These are phyloP conservation scores for Hyles euphorbiae DNA, from an alignment of 1,140 invertebrate species.

Conservation along the genomic window DNA sequence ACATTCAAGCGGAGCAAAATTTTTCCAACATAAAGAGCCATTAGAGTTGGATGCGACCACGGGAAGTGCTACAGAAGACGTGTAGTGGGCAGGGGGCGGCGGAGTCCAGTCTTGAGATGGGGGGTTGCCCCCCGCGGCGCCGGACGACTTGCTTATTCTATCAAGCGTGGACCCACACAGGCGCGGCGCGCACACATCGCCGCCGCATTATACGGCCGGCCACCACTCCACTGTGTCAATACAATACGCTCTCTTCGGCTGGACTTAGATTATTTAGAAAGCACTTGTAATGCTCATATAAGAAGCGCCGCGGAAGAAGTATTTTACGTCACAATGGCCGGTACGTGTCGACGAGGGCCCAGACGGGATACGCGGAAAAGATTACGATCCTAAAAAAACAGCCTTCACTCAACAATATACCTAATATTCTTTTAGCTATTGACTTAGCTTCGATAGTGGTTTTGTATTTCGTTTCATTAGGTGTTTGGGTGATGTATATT, in stretches of 20 bases:
- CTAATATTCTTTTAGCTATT: conserved; percentile 55
- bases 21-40: conserved; percentile 50
- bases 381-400: conserved; percentile 75
- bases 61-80: conserved; percentile 70
- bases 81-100: conserved; percentile 67
- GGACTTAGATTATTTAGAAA: conserved; percentile 78
- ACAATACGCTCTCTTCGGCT: conserved; percentile 76
- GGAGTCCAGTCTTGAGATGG: conserved; percentile 70
- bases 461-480: conserved; percentile 18
- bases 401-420: conserved; percentile 57
- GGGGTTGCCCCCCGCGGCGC: conserved; percentile 41
- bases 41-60: conserved; percentile 61
- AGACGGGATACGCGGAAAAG: conserved; percentile 64
- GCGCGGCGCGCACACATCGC: conserved; percentile 44
- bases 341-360: conserved; percentile 63
- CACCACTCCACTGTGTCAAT: conserved; percentile 77
- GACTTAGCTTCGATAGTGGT: conserved; percentile 27
- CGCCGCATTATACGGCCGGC: conserved; percentile 70
- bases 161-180: conserved; percentile 67
- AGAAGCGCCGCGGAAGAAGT: conserved; percentile 73
- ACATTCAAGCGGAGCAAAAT: neutral
- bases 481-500: neutral
- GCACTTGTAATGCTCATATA: conserved; percentile 77
- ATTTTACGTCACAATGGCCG: conserved; percentile 71
- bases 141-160: conserved; percentile 76